Conservation (phyloP, 23 tunicate genomes). For the Ciona savignyi region DNA sequence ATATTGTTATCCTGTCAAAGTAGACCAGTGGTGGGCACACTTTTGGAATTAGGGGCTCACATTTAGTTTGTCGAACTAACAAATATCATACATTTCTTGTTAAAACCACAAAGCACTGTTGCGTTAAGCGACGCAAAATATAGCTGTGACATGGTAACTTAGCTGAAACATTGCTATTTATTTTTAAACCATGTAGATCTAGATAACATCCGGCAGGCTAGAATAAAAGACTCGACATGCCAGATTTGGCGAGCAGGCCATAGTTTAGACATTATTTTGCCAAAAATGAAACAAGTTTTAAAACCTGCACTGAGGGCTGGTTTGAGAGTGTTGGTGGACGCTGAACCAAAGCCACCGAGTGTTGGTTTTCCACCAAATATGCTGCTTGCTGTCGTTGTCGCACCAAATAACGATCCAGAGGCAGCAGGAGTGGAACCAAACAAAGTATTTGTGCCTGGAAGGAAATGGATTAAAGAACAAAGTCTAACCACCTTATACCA, state of each 20-base stretch:
- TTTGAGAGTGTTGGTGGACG: constrained; percentile 4
- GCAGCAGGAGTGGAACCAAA: constrained; percentile 11
- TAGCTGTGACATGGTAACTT: too few relatives aligned
- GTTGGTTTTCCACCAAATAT: background rate
- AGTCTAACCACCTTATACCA: too few relatives aligned
- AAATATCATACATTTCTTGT: too few relatives aligned
- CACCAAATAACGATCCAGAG: constrained; percentile 20
- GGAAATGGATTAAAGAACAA: background rate
- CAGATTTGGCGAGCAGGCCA: too few relatives aligned
- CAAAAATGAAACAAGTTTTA: background rate
- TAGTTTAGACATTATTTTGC: background rate
- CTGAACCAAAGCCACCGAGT: background rate
- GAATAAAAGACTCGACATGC: too few relatives aligned
- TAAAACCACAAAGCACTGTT: too few relatives aligned
- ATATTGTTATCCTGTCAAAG: background rate
- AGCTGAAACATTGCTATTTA: too few relatives aligned
- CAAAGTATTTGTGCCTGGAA: background rate
- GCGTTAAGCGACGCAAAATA: too few relatives aligned
- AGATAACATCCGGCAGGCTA: too few relatives aligned
- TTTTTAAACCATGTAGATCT: too few relatives aligned
- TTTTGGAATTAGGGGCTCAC: too few relatives aligned
- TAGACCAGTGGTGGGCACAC: background rate
- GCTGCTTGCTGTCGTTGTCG: constrained; percentile 1
- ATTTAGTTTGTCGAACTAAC: too few relatives aligned
- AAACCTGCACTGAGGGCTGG: constrained; percentile 78